Conservation (phyloP, 1,140 invertebrate species). For the Mercenaria mercenaria region DNA sequence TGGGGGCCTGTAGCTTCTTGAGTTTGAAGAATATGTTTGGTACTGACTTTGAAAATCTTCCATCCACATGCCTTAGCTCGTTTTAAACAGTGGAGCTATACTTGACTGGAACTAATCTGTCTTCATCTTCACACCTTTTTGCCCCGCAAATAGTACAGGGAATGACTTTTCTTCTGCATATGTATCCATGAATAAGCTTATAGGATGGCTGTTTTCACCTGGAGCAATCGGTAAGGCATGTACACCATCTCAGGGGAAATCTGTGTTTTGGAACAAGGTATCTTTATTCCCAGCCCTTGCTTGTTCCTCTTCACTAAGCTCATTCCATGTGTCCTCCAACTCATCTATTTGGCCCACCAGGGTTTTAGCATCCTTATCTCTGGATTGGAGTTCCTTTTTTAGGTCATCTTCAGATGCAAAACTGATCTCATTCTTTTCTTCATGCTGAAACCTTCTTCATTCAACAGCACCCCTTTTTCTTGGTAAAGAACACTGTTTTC, state of each 20-base stretch:
- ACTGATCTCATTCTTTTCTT: conserved; percentile 9
- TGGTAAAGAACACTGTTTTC: conserved; percentile 64
- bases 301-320: conserved; percentile 49
- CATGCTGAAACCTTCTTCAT: conserved; percentile 23
- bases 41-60: conserved; percentile 59
- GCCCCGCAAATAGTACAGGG: conserved; percentile 64
- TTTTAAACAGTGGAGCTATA: conserved; percentile 68
- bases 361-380: neutral
- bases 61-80: conserved; percentile 62
- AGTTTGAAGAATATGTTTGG: conserved; percentile 71
- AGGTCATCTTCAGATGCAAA: conserved; percentile 9
- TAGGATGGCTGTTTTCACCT: conserved; percentile 61
- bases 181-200: conserved; percentile 63
- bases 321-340: conserved; percentile 38
- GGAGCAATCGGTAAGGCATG: conserved; percentile 67
- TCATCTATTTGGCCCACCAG: neutral
- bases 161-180: conserved; percentile 71
- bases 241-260: conserved; percentile 62
- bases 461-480: conserved; percentile 54
- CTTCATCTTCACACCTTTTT: conserved; percentile 35
- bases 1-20: conserved; percentile 69
- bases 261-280: conserved; percentile 52
- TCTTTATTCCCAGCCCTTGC: conserved; percentile 55
- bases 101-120: conserved; percentile 22
- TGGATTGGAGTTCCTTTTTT: neutral